Base-by-base conservation (phyloP, 2,113 vertebrate genomes). In the Pampusana beccarii region DNA sequence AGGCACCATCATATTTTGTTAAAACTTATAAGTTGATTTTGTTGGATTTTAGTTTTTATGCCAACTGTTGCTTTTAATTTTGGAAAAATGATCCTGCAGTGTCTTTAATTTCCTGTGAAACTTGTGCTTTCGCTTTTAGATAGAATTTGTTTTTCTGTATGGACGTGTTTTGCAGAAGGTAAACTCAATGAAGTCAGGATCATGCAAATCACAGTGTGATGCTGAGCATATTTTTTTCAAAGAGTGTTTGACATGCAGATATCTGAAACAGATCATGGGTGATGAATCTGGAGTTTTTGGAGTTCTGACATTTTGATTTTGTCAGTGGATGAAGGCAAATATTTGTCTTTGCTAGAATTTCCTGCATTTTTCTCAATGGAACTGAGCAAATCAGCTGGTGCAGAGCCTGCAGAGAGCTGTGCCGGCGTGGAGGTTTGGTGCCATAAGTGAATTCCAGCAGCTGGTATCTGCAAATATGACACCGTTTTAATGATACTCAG, bases 401-500 rank as follows among this genome's bases (percentile, higher is more conserved):
- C 38, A 86, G 64, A 65, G 54, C 58, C 46, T 0, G 0, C 1
- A 2, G 67, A 83, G 66, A 78, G n/a, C 92, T 69, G 54, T 51
- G 46, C 62, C 48, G 56, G 53, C 0, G 0, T 0, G 0, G 28
- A 44, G 19, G 34, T 50, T 93, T 18, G 1, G 10, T 74, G 87
- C 90, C 60, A 34, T 54, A 0, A 23, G 31, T 2, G 14, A 66
- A 46, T 54, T 86, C 34, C 75, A 83, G 69, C 83, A 80, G 60
- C 40, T 86, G 42, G 2, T 14, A 3, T 66, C 64, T 88, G 34
- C 80, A 80, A 80, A 83, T 50, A n/a, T 8, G 17, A 34, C 60
- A 83, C 3, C 10, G 25, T 57, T 88, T 77, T 61, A 86, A 62
- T 1, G 42, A 46, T 71, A 19, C 21, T 61, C 29, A 23, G 11